A percentile compares a stretch with the other conserved stretches of the same genome.
Evolutionary conservation across 2,113 vertebrate genomes (phyloP).

Genomic region (Tachysurus fulvidraco): DNA sequence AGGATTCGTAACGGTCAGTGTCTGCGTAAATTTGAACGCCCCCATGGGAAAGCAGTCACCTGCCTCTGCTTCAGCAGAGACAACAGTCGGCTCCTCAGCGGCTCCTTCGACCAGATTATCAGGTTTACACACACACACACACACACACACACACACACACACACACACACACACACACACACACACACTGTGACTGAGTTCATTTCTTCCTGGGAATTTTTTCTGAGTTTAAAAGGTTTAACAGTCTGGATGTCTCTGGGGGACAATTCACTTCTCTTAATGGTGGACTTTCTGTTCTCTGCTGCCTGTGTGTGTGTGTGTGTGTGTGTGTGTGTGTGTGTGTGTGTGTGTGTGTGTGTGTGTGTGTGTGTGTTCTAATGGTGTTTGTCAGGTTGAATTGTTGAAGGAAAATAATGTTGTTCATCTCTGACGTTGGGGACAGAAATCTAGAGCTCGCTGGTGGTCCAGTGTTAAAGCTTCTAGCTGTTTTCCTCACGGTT

Average conservation of each 20-base stretch:
- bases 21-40: constrained; percentile 89
- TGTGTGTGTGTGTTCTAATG: neutral
- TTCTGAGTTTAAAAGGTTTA: neutral
- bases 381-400: neutral
- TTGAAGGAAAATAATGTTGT: neutral
- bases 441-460: neutral
- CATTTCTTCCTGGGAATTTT: neutral
- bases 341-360: constrained; percentile 18
- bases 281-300: neutral
- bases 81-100: constrained; percentile 93
- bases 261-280: neutral
- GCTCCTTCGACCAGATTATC: constrained; percentile 96
- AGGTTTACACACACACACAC: constrained; percentile 71
- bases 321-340: constrained; percentile 18
- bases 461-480: neutral
- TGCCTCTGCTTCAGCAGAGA: constrained; percentile 96
- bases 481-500: neutral
- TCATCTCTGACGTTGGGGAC: neutral
- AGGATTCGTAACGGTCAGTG: constrained; percentile 98
- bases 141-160: constrained; percentile 10
- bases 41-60: constrained; percentile 95
- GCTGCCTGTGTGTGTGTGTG: neutral
- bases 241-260: neutral
- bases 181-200: neutral
- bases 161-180: constrained; percentile 7